phyloP scores from a whole-genome alignment of 2,888 invertebrate species.

The Andrena flavipes region DNA sequence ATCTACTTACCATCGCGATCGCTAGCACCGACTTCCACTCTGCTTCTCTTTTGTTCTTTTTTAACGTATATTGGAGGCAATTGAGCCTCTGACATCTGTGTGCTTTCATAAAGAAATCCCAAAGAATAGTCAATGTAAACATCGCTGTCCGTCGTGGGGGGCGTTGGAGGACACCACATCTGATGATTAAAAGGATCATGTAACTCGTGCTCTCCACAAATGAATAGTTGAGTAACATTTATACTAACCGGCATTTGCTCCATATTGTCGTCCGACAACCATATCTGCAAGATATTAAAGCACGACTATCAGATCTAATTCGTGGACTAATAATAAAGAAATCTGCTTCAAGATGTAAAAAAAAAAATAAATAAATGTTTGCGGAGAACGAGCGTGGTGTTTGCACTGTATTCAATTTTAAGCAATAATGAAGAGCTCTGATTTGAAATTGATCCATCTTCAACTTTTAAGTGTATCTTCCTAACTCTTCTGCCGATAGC shows the following conservation, averaged over 20 bases:
- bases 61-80: constrained; percentile 93
- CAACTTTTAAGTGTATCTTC: constrained; percentile 5
- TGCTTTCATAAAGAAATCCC: constrained; percentile 93
- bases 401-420: constrained; percentile 24
- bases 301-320: constrained; percentile 56
- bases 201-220: neutral
- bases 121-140: constrained; percentile 95
- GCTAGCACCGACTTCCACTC: constrained; percentile 88
- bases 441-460: constrained; percentile 25
- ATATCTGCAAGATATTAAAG: constrained; percentile 88
- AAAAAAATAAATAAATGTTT: neutral
- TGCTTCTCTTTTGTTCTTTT: constrained; percentile 90
- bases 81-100: constrained; percentile 91
- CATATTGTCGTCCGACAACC: constrained; percentile 90
- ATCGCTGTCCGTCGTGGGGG: constrained; percentile 96
- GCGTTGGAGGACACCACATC: constrained; percentile 99
- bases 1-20: constrained; percentile 84
- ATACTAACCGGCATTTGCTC: constrained; percentile 94
- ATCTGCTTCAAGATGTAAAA: constrained; percentile 41
- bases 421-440: constrained; percentile 1
- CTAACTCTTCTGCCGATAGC: constrained; percentile 6
- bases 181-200: constrained; percentile 82
- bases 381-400: constrained; percentile 50
- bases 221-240: neutral
- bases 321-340: constrained; percentile 24